Conservation (phyloP, 2,888 invertebrate species). For the Machimus atricapillus region DNA sequence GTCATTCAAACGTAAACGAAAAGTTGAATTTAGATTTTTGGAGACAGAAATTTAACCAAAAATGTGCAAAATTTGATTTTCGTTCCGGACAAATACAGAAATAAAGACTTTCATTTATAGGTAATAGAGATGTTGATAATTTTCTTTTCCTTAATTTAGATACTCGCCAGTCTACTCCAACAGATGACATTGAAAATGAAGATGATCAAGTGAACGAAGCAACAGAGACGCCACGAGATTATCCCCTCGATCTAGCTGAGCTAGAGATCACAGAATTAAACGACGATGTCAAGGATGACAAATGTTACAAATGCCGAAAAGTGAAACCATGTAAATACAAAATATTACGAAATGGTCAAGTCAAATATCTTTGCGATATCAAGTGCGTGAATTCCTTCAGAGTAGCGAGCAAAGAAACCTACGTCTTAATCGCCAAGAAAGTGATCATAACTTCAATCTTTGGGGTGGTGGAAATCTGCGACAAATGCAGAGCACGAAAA, state of each 20-base stretch:
- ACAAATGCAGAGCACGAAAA: slow-evolving; percentile 55
- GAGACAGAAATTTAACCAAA: no score
- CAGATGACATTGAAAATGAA: slow-evolving; percentile 63
- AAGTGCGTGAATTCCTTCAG: slow-evolving; percentile 64
- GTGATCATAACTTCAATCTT: slow-evolving; percentile 58
- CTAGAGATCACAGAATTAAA: slow-evolving; percentile 62
- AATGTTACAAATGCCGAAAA: slow-evolving; percentile 64
- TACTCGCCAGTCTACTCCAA: slow-evolving; percentile 40
- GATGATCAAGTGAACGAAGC: slow-evolving; percentile 52
- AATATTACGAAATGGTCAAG: slow-evolving; percentile 58
- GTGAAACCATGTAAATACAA: slow-evolving; percentile 59
- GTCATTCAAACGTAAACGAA: no score
- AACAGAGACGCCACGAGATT: slow-evolving; percentile 61
- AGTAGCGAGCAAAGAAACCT: slow-evolving; percentile 58
- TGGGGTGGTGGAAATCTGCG: slow-evolving; percentile 53
- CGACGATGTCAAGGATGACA: slow-evolving; percentile 54
- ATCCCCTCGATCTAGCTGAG: slow-evolving; percentile 54
- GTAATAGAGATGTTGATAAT: background rate
- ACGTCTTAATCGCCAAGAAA: slow-evolving; percentile 53
- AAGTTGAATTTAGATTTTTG: no score
- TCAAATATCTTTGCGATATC: slow-evolving; percentile 63
- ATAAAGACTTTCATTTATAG: no score
- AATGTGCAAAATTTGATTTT: no score
- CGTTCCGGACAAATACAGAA: no score
- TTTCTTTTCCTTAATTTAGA: background rate